These are phyloP conservation scores for Bombus breviceps DNA, from an alignment of 1,140 invertebrate genomes.

Conservation along the genomic window DNA sequence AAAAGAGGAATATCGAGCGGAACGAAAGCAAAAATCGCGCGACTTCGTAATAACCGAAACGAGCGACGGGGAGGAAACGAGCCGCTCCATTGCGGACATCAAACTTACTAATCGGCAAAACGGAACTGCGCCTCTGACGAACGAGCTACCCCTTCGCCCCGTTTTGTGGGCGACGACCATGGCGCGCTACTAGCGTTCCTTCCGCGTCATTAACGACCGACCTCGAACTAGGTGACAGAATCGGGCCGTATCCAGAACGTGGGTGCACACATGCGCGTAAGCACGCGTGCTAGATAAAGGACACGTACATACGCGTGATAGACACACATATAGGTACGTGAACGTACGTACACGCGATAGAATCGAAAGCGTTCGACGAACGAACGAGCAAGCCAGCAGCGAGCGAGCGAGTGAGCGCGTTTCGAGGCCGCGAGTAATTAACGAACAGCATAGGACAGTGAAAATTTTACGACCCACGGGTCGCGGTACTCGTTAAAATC, in stretches of 20 bases:
- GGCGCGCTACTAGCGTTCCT: constrained; percentile 13
- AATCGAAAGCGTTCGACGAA: constrained; percentile 40
- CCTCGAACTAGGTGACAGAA: constrained; percentile 26
- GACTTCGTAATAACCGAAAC: constrained; percentile 9
- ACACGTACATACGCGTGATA: background rate
- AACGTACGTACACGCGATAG: background rate
- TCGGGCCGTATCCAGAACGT: constrained; percentile 21
- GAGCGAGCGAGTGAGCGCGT: background rate
- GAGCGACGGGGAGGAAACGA: constrained; percentile 29
- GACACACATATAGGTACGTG: background rate
- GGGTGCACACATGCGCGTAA: background rate
- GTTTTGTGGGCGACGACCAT: background rate
- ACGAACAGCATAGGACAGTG: constrained; percentile 46
- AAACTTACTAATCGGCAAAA: constrained; percentile 54
- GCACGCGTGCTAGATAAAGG: background rate
- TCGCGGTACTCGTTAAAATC: constrained; percentile 53
- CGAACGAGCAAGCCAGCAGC: constrained; percentile 21
- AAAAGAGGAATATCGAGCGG: background rate
- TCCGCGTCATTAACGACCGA: constrained; percentile 57
- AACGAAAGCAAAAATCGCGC: background rate
- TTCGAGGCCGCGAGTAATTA: constrained; percentile 58
- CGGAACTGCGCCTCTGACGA: constrained; percentile 38
- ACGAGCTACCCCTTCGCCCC: constrained; percentile 10
- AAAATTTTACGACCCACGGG: constrained; percentile 52
- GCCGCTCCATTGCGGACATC: constrained; percentile 43